A percentile compares a stretch with the other conserved stretches of the same genome.
These are phyloP conservation scores for Tenebrio molitor DNA, from an alignment of 1,140 invertebrate genomes.

Conservation along the genomic window DNA sequence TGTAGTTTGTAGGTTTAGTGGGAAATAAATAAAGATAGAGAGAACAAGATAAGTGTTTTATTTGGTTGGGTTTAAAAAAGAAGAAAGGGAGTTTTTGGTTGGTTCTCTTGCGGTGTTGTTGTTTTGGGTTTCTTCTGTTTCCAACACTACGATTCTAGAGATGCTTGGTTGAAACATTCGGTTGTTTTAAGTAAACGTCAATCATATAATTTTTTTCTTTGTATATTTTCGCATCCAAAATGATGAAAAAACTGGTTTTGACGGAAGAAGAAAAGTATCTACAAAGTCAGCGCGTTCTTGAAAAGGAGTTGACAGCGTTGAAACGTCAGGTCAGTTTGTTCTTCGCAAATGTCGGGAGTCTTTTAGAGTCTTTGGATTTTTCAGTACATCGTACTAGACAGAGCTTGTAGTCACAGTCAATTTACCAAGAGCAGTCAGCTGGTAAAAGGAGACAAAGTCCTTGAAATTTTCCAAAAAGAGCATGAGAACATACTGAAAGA, in stretches of 20 bases:
- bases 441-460: background rate
- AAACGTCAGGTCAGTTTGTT: slow-evolving; percentile 28
- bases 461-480: slow-evolving; percentile 4
- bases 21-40: slow-evolving; percentile 78
- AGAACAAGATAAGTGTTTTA: too few species aligned
- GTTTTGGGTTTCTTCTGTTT: too few species aligned
- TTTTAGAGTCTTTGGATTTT: too few species aligned
- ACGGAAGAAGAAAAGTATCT: background rate
- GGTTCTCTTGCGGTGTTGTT: too few species aligned
- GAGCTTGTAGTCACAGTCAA: background rate
- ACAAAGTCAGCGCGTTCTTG: slow-evolving; percentile 73
- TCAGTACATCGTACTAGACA: background rate
- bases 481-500: slow-evolving; percentile 1
- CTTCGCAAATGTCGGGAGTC: too few species aligned
- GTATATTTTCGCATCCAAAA: slow-evolving; percentile 82
- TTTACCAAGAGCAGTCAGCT: background rate
- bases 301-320: slow-evolving; percentile 83
- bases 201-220: too few species aligned
- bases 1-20: slow-evolving; percentile 66
- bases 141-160: too few species aligned
- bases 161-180: too few species aligned
- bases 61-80: too few species aligned
- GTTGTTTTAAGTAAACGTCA: too few species aligned
- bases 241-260: slow-evolving; percentile 83
- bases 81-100: too few species aligned